Evolutionary conservation across 2,113 vertebrate genomes (phyloP), one percentile per base, ranked within the genome.

Genomic region (Antennarius striatus): DNA sequence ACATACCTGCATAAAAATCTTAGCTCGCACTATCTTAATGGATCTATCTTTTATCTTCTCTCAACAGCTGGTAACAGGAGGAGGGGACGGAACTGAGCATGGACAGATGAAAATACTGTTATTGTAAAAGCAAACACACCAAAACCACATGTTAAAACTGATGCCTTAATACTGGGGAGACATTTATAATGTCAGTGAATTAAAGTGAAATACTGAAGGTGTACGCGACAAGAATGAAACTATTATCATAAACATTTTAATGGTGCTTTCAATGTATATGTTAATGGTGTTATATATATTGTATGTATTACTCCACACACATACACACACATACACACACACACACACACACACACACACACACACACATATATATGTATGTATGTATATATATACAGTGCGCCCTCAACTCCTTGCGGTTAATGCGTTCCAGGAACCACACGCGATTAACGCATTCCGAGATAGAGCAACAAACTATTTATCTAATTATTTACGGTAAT

Each of bases 221-320:
- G 11, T 46, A 60, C 58, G 39, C 78, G 55, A 82, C 40, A 49
- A 49, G 46, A 81, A 69, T 43, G 56, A 71, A 88, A 8, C 28
- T 17, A 52, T 54, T 82, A 56, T 56, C 43, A 43, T 79, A 60
- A 82, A 81, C 64, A 73, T 69, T 63, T 69, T 49, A 60, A 63
- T 75, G 79, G 77, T 89, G 79, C 81, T 82, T 84, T 54, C 66
- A 82, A 70, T 86, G 72, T 80, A 81, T 78, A 70, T 63, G 40
- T 42, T 42, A 22, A 22, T 22, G 22, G 22, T 22, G 22, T 22
- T 22, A 22, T 22, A 22, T 22, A 22, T 22, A 22, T 22, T 22
- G 22, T 22, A 22, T 22, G 22, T 22, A 22, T 22, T 22, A 22
- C 22, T 1, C 22, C 22, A 22, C 22, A 22, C 22, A 22, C 22